Conservation (phyloP, 2,113 vertebrate genomes). For the Amia ocellicauda region DNA sequence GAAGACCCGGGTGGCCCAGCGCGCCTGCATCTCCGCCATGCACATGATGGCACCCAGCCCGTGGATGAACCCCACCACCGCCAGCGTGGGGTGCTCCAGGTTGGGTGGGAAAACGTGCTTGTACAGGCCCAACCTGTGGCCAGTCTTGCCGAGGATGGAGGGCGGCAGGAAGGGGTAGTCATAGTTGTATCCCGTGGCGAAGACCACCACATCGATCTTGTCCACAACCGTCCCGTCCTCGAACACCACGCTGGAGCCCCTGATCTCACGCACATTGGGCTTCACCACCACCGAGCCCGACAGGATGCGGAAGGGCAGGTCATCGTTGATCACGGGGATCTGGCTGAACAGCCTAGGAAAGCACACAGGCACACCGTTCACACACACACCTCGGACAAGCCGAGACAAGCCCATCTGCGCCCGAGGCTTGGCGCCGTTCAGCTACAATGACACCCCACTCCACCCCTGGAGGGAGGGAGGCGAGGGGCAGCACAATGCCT, state of each 20-base stretch:
- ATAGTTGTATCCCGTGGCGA: slow-evolving; percentile 69
- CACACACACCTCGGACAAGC: too few relatives aligned
- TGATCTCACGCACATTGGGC: slow-evolving; percentile 58
- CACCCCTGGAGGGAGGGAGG: too few relatives aligned
- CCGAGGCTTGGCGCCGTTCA: too few relatives aligned
- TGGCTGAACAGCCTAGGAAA: slow-evolving; percentile 48
- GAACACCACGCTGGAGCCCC: slow-evolving; percentile 54
- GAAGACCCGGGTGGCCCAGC: slow-evolving; percentile 63
- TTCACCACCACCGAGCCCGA: slow-evolving; percentile 60
- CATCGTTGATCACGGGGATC: slow-evolving; percentile 59
- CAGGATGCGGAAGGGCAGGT: slow-evolving; percentile 67
- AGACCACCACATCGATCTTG: slow-evolving; percentile 52
- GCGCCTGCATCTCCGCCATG: slow-evolving; percentile 63
- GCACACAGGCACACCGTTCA: too few relatives aligned
- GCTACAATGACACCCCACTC: too few relatives aligned
- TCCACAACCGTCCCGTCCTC: slow-evolving; percentile 60
- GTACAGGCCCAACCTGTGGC: slow-evolving; percentile 58
- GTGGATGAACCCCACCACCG: slow-evolving; percentile 64
- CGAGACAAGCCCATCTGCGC: too few relatives aligned
- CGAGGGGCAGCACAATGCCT: too few relatives aligned
- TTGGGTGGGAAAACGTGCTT: slow-evolving; percentile 57
- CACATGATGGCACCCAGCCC: slow-evolving; percentile 70
- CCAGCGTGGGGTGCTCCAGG: slow-evolving; percentile 63
- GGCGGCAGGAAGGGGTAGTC: slow-evolving; percentile 63
- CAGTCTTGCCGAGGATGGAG: slow-evolving; percentile 43